Conservation (phyloP, 2,113 vertebrate species). For the Cynocephalus volans region DNA sequence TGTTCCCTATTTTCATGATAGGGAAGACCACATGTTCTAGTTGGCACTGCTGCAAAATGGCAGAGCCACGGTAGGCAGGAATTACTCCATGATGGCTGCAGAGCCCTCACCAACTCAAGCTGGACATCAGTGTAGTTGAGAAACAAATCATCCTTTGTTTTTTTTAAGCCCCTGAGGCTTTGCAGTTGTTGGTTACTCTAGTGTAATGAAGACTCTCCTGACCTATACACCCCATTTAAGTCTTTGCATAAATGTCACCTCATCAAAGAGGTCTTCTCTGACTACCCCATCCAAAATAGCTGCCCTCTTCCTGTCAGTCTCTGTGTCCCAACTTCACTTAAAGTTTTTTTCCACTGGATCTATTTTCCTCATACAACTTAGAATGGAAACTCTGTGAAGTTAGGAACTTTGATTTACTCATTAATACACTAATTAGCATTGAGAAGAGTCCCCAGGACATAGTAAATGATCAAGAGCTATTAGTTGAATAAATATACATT, state of each 20-base stretch:
- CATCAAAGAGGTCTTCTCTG: neutral
- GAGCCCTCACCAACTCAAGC: neutral
- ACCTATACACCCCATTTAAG: neutral
- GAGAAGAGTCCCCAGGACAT: neutral
- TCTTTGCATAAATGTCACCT: neutral
- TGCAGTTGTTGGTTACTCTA: neutral
- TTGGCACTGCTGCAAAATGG: neutral
- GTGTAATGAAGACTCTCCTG: neutral
- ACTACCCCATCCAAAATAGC: neutral
- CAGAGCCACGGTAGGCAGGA: accelerated
- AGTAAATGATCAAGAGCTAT: neutral
- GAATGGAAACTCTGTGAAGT: constrained; percentile 2
- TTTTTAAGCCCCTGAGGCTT: neutral
- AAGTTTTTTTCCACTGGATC: neutral
- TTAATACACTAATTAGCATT: neutral
- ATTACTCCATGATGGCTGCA: neutral
- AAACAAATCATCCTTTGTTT: neutral
- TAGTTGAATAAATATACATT: constrained; percentile 29
- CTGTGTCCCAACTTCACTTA: neutral
- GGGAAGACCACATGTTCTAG: neutral
- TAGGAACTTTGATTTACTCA: neutral
- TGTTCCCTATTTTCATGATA: neutral
- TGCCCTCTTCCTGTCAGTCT: neutral
- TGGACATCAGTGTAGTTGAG: neutral
- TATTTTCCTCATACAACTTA: constrained; percentile 6